These are phyloP conservation scores for Limnodromus scolopaceus DNA, from an alignment of 2,797 vertebrate species.

Conservation along the genomic window DNA sequence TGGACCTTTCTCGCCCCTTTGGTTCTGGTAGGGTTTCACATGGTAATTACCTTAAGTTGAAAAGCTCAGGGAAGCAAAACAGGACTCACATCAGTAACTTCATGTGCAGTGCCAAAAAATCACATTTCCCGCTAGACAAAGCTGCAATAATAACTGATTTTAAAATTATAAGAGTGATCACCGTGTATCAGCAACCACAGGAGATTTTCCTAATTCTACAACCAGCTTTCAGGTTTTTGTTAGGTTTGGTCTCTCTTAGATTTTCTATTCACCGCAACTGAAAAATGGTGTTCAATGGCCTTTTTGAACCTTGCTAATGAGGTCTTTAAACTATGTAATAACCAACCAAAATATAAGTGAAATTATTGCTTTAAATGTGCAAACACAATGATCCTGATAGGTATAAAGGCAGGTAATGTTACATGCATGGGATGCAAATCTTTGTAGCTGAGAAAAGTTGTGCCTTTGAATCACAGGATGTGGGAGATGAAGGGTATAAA, in stretches of 20 bases:
- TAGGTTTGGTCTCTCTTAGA: not conserved
- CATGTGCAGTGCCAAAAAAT: not conserved
- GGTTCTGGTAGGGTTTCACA: not conserved
- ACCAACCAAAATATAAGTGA: not conserved
- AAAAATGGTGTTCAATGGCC: not conserved
- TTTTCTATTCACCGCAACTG: not conserved
- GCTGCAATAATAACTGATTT: not conserved
- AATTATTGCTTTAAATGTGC: not conserved
- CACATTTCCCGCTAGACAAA: not conserved
- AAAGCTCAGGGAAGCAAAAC: not conserved
- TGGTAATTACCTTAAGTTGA: not conserved
- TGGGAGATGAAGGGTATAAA: not conserved
- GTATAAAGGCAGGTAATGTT: not conserved
- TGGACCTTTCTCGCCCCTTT: not conserved
- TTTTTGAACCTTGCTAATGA: not conserved
- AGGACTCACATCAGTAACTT: not conserved
- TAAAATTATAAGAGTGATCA: not conserved
- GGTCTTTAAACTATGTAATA: not conserved
- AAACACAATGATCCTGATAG: not conserved
- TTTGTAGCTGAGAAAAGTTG: not conserved
- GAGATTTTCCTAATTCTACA: not conserved
- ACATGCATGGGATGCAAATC: not conserved
- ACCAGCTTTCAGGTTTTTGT: not conserved
- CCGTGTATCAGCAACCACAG: not conserved
- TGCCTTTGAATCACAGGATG: not conserved